Base-by-base conservation (phyloP, 1,140 invertebrate species). In the Drosophila punjabiensis region DNA sequence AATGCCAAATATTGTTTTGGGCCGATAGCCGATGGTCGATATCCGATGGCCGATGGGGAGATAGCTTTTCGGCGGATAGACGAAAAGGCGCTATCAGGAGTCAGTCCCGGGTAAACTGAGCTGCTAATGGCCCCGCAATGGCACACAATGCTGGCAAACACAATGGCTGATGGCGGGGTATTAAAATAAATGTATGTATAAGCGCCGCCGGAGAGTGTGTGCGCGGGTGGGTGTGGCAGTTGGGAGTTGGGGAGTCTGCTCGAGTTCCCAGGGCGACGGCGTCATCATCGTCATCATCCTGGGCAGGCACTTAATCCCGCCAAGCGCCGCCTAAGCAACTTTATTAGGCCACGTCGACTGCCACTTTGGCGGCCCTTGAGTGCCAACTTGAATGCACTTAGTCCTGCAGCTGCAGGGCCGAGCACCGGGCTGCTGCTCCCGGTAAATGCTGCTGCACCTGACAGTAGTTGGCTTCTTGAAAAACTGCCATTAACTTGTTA, bases 401-500 rank as follows among this genome's bases (percentile, higher is more conserved):
- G 69, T 70, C 43, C 70, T 61, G 65, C 65, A 66, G 65, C 71
- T 85, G 65, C 66, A 65, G 75, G 41, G 63, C 61, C 67, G 66
- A 76, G 64, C 48, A 55, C 30, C 35, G 45, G 65, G 16, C 55
- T 71, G 18, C 32, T 39, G 47, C 47, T n/a, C 35, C 24, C 50
- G 18, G 35, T 58, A 58, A 58, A 24, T 70, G 37, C 24, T 35
- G 52, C 32, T 71, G 45, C 81, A 86, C 73, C 82, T 89, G 84
- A 89, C 84, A 81, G 86, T 85, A 65, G 71, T 89, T 55, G 76
- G 79, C 68, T 76, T 89, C 70, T 86, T 86, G 77, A 70, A 87
- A 88, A 89, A 88, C 81, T 90, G 86, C 86, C 86, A 90, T 90
- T 90, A 90, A 90, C 86, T 86, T 90, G 86, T 90, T 90, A 90